A percentile compares a stretch with the other conserved stretches of the same genome.
phyloP scores from a whole-genome alignment of 2,113 vertebrate species.

The Elanoides forficatus region DNA sequence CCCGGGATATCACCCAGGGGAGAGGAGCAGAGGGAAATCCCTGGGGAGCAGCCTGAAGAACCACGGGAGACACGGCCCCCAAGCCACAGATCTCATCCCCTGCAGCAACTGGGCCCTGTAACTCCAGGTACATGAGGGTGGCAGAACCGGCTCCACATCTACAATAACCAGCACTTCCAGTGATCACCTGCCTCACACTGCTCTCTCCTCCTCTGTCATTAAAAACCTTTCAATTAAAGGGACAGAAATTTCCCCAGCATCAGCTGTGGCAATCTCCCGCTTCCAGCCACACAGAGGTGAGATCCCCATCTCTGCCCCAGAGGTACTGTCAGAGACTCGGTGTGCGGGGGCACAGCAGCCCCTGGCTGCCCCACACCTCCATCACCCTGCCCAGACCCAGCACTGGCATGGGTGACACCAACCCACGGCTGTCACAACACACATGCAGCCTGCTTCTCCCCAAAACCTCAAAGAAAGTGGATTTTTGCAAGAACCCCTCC shows the following conservation, averaged over 20 bases:
- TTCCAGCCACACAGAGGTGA: not conserved
- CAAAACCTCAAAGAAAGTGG: not conserved
- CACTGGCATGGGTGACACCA: not conserved
- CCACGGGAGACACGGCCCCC: accelerated
- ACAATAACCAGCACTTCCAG: not conserved
- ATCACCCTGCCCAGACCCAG: not conserved
- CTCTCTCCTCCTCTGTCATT: not conserved
- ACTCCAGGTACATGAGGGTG: not conserved
- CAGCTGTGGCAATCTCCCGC: not conserved
- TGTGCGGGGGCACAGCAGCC: not conserved
- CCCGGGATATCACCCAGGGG: not conserved
- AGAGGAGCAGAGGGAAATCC: not conserved
- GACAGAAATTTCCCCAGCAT: not conserved
- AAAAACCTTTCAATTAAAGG: not conserved
- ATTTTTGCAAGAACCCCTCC: not conserved
- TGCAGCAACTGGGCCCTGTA: not conserved
- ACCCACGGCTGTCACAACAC: not conserved
- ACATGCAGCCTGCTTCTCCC: not conserved
- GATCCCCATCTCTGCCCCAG: not conserved
- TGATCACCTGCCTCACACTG: not conserved
- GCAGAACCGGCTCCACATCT: not conserved
- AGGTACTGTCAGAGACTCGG: accelerated
- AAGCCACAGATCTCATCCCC: accelerated
- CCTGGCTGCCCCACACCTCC: not conserved
- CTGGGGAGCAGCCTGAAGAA: not conserved